These are phyloP conservation scores for Campoplex nolae DNA, from an alignment of 2,888 invertebrate species.

Conservation along the genomic window DNA sequence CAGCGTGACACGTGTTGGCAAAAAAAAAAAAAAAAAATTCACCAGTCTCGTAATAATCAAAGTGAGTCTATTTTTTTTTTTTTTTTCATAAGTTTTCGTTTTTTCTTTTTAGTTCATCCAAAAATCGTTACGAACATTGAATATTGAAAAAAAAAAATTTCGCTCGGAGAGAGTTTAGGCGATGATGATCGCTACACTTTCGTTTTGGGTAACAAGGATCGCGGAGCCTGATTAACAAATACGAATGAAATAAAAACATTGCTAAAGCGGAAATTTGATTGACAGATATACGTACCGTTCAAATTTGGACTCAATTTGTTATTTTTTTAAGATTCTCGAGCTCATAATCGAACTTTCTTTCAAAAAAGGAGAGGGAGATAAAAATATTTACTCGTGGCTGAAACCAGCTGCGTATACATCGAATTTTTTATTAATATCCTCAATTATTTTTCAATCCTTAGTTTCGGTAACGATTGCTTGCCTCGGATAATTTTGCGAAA, in stretches of 20 bases:
- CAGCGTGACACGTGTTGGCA: not conserved
- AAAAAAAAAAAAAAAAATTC: not conserved
- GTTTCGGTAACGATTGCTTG: not conserved
- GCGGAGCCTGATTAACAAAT: not conserved
- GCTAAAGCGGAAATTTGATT: not conserved
- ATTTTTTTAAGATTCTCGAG: not conserved
- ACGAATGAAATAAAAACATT: not conserved
- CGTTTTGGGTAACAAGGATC: not conserved
- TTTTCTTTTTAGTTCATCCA: not conserved
- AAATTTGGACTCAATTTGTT: not conserved
- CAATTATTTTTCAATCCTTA: not conserved
- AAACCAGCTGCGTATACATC: not conserved
- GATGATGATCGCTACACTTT: not conserved
- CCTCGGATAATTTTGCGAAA: not conserved
- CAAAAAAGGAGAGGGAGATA: not conserved
- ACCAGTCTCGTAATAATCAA: not conserved
- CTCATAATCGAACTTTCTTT: not conserved
- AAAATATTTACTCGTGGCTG: not conserved
- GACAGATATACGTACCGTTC: not conserved
- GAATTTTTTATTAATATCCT: slow-evolving; percentile 1
- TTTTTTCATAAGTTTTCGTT: not conserved
- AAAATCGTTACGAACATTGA: not conserved
- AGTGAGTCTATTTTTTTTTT: not conserved
- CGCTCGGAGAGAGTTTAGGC: not conserved
- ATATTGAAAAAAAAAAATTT: not conserved